Evolutionary conservation across 2,888 invertebrate genomes (phyloP), one percentile per base, ranked within the genome.

Genomic region (Blera fallax): DNA sequence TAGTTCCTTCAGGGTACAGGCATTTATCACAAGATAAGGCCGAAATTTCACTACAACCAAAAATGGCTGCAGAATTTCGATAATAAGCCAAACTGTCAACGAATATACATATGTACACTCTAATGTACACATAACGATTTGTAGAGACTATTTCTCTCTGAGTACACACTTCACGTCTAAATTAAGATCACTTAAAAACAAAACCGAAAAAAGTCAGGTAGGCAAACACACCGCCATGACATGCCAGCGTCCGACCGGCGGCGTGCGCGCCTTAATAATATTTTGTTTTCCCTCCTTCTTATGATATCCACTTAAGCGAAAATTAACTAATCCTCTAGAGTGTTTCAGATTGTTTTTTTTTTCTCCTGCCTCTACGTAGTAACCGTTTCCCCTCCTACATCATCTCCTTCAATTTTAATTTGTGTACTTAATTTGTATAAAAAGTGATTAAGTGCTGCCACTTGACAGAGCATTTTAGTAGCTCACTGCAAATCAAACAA

Each of bases 301-400:
- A 27, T 74, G 74, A 79, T 74, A 84, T 76, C 69, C 84, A 76
- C 84, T 84, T 74, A 40, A 74, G 79, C 67, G 73, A 67, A 74
- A 79, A 84, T 78, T 84, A 84, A 79, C 83, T 73, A 84, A 84
- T 79, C 58, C 67, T 29, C 72, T 69, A 4, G 67, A 65, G 72
- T 58, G 60, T 60, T 77, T 65, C 34, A 43, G 43, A 18, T 5
- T 62, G 18, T 34, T 34, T 21, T 45, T 21, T 48, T 29, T 32
- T 32, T 11, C 16, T 27, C 24, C 54, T 32, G 43, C 43, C n/a
- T 69, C 50, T 67, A 2, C 24, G 10, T 10, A 4, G 7, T 8
- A 4, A 16, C 40, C 54, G 6, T 29, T 11, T 3, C 3, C 2
- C 16, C 16, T 16, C 29, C 29, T 62, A 54, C 67, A 14, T 6